These are phyloP conservation scores for Campylomormyrus tamandua DNA, from an alignment of 2,113 vertebrate species.

Conservation along the genomic window DNA sequence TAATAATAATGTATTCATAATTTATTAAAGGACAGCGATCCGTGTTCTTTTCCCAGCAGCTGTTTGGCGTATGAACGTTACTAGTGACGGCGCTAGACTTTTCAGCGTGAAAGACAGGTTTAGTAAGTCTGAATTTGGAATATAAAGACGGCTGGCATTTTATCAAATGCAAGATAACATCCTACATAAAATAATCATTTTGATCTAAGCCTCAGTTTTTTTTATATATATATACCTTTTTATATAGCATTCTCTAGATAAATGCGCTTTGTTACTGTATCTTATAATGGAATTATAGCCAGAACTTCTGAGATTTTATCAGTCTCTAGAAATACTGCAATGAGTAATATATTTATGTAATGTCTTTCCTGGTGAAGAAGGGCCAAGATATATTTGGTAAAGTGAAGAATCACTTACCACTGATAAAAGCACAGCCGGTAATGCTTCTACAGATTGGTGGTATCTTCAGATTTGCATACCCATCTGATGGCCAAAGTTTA, in stretches of 20 bases:
- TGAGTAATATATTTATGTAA: not conserved
- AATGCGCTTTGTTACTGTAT: not conserved
- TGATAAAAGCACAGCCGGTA: not conserved
- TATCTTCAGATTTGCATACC: not conserved
- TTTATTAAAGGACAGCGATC: not conserved
- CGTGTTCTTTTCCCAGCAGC: not conserved
- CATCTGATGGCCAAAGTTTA: not conserved
- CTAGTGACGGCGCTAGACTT: not conserved
- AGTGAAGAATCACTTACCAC: not conserved
- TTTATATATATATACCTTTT: not conserved
- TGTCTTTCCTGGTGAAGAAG: not conserved
- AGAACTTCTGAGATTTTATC: not conserved
- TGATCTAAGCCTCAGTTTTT: not conserved
- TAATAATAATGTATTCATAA: not conserved
- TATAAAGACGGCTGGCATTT: not conserved
- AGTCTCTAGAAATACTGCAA: not conserved
- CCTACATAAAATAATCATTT: not conserved
- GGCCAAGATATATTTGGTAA: not conserved
- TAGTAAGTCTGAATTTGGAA: not conserved
- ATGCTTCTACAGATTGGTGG: not conserved
- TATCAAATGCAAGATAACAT: not conserved
- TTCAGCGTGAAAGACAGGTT: not conserved
- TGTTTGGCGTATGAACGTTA: not conserved
- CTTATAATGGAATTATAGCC: not conserved
- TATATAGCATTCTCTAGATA: not conserved